Conservation (phyloP, 37 sponge, comb jelly and placozoan genomes). For the Amphimedon queenslandica region DNA sequence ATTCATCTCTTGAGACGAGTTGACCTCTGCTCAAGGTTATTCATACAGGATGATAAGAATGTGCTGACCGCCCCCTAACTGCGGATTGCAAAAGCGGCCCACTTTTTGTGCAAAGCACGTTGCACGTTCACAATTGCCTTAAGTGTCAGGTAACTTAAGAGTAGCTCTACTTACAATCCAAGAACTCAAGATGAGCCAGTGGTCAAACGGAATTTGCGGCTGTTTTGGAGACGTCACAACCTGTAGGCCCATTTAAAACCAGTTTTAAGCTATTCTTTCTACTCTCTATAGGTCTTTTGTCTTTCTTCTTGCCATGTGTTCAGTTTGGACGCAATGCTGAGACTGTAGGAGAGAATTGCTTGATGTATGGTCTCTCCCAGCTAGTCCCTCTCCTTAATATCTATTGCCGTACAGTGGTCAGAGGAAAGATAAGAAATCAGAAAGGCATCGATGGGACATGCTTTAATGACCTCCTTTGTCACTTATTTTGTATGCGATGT, state of each 20-base stretch:
- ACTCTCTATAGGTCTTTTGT: slow-evolving; percentile 5
- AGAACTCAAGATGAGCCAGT: no score
- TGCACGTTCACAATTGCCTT: no score
- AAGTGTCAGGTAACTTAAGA: no score
- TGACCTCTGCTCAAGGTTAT: no score
- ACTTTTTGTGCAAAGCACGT: no score
- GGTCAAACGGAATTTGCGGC: slow-evolving; percentile 49
- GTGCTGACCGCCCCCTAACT: no score
- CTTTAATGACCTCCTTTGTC: slow-evolving; percentile 21
- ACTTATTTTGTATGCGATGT: slow-evolving; percentile 11
- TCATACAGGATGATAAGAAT: no score
- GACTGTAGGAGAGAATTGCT: slow-evolving; percentile 23
- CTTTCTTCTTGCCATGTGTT: slow-evolving; percentile 15
- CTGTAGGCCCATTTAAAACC: no score
- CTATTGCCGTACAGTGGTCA: slow-evolving; percentile 12
- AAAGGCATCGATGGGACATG: slow-evolving; percentile 38
- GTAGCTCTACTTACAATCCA: no score
- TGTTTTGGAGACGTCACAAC: slow-evolving; percentile 65
- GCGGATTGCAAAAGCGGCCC: no score
- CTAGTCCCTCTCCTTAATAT: slow-evolving; percentile 10
- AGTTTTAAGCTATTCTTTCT: no score
- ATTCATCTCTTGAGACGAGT: no score
- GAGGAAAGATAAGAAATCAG: slow-evolving; percentile 35
- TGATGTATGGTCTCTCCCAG: not conserved
- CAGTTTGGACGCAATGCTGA: slow-evolving; percentile 23